phyloP scores from a whole-genome alignment of 1,140 invertebrate species.

The Drosophila arawakana region DNA sequence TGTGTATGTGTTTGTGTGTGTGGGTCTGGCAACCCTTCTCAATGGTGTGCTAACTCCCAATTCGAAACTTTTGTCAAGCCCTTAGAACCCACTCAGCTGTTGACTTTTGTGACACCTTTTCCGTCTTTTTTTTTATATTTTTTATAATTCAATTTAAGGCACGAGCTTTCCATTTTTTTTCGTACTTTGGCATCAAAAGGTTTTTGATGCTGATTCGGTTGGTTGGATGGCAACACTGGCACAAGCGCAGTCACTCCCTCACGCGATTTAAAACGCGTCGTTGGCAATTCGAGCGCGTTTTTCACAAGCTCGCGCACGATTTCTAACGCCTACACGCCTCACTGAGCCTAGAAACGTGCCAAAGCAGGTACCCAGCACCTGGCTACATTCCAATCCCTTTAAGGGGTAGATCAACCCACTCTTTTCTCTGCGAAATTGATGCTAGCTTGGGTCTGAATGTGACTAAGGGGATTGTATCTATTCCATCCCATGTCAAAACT shows the following conservation, averaged over 20 bases:
- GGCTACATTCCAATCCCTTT: slow-evolving; percentile 11
- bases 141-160: slow-evolving; percentile 74
- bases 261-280: slow-evolving; percentile 51
- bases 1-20: neutral
- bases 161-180: slow-evolving; percentile 12
- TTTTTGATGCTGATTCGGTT: slow-evolving; percentile 31
- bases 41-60: slow-evolving; percentile 1
- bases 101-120: slow-evolving; percentile 67
- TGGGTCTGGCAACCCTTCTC: slow-evolving; percentile 20
- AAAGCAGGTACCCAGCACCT: slow-evolving; percentile 1
- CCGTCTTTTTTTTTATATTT: neutral
- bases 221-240: slow-evolving; percentile 7
- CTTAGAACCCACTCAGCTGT: slow-evolving; percentile 31
- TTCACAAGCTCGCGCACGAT: slow-evolving; percentile 55
- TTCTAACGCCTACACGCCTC: slow-evolving; percentile 67
- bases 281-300: slow-evolving; percentile 37
- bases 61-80: neutral
- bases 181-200: slow-evolving; percentile 61
- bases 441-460: neutral
- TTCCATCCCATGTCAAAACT: slow-evolving; percentile 47
- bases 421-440: slow-evolving; percentile 1
- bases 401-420: neutral
- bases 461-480: slow-evolving; percentile 11
- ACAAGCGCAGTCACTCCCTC: neutral
- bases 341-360: slow-evolving; percentile 55